These are phyloP conservation scores for Apamea anceps DNA, from an alignment of 2,888 invertebrate species.

Conservation along the genomic window DNA sequence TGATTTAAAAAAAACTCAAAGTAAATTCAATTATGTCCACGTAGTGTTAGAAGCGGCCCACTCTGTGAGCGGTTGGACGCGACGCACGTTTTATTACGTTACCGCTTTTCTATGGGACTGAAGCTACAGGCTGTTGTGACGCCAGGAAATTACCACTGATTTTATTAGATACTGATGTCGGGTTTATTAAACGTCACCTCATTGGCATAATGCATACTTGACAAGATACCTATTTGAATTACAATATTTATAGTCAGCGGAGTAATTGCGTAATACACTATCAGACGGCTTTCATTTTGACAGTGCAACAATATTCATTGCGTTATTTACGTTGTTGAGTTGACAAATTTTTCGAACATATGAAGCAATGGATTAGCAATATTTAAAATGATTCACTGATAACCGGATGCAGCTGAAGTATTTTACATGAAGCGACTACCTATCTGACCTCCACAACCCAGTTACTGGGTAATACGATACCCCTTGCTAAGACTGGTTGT, in stretches of 20 bases:
- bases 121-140: constrained; percentile 73
- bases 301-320: too few relatives aligned
- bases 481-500: too few relatives aligned
- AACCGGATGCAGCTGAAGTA: too few relatives aligned
- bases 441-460: too few relatives aligned
- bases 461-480: too few relatives aligned
- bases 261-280: not conserved
- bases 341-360: not conserved
- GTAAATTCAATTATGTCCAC: constrained; percentile 7
- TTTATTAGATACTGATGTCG: constrained; percentile 14
- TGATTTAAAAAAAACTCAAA: not conserved
- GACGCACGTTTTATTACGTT: constrained; percentile 83
- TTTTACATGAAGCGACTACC: too few relatives aligned
- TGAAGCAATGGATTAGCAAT: not conserved
- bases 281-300: not conserved
- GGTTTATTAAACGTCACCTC: constrained; percentile 3
- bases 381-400: not conserved
- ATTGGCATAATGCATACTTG: not conserved
- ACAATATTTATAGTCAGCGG: not conserved
- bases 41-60: not conserved
- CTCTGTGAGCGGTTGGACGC: constrained; percentile 53
- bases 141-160: constrained; percentile 30
- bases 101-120: constrained; percentile 70
- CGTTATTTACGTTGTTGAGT: not conserved
- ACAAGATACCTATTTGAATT: not conserved